These are phyloP conservation scores for Bungarus multicinctus DNA, from an alignment of 2,113 vertebrate species.

Conservation along the genomic window DNA sequence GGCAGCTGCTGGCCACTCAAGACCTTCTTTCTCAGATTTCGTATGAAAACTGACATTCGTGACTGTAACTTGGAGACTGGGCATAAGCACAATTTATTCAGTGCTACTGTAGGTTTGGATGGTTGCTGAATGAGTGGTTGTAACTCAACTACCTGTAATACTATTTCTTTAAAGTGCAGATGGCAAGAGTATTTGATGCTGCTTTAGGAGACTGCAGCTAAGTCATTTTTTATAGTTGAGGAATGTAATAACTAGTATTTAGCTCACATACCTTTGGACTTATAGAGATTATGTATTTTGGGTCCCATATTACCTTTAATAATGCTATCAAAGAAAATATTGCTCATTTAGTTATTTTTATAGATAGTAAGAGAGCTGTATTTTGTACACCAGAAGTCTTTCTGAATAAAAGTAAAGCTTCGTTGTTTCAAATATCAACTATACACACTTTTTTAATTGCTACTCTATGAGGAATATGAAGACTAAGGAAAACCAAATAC, in stretches of 20 bases:
- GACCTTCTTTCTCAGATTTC: neutral
- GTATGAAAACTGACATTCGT: neutral
- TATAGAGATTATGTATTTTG: neutral
- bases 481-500: neutral
- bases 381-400: neutral
- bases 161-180: neutral
- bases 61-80: neutral
- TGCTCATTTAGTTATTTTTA: neutral
- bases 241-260: neutral
- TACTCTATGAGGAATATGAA: neutral
- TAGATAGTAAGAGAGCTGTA: neutral
- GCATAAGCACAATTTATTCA: neutral
- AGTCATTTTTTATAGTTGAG: neutral
- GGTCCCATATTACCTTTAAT: neutral
- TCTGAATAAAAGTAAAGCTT: neutral
- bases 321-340: neutral
- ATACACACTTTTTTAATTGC: neutral
- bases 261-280: neutral
- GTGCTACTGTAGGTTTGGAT: neutral
- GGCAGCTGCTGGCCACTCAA: neutral
- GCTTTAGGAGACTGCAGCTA: neutral
- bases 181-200: neutral
- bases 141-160: neutral
- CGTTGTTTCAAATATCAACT: neutral
- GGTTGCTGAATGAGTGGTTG: neutral